These are phyloP conservation scores for Catostylus mosaicus DNA, from an alignment of 30 jellyfish, hydroid and myxozoan genomes.

Conservation along the genomic window DNA sequence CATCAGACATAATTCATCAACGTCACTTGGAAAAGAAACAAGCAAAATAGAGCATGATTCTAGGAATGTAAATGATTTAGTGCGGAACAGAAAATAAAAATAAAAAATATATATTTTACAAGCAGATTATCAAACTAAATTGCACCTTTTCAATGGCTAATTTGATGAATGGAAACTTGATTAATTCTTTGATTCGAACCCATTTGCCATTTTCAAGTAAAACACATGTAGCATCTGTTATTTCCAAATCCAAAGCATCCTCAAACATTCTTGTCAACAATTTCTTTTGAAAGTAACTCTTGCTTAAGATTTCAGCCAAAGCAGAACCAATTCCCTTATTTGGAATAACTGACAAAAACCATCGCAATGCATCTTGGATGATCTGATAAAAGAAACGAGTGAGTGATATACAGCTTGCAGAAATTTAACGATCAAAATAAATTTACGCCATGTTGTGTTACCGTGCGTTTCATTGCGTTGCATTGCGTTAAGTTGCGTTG, in stretches of 20 bases:
- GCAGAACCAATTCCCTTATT: constrained; percentile 69
- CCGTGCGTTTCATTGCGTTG: no score
- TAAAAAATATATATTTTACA: no score
- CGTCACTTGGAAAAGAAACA: no score
- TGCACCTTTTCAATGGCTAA: constrained; percentile 69
- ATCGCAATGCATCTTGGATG: constrained; percentile 48
- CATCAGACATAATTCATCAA: no score
- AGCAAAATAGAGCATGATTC: no score
- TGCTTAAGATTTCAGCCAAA: constrained; percentile 51
- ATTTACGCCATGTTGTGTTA: no score
- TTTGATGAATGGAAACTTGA: constrained; percentile 59
- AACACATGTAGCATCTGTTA: constrained; percentile 44
- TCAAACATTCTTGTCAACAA: constrained; percentile 62
- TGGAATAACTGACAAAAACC: constrained; percentile 57
- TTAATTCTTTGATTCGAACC: constrained; percentile 61
- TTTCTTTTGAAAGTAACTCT: constrained; percentile 40
- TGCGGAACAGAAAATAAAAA: not conserved
- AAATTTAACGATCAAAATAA: no score
- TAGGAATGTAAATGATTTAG: no score
- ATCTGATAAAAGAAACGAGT: constrained; percentile 33
- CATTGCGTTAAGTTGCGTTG: no score
- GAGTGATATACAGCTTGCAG: no score
- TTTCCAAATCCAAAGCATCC: constrained; percentile 57
- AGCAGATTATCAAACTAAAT: no score
- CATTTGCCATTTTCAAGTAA: constrained; percentile 52